Percentiles rank a stretch among this genome's conserved stretches.
Evolutionary conservation across 2,888 invertebrate genomes (phyloP).

Genomic region (Oasisia sp.): DNA sequence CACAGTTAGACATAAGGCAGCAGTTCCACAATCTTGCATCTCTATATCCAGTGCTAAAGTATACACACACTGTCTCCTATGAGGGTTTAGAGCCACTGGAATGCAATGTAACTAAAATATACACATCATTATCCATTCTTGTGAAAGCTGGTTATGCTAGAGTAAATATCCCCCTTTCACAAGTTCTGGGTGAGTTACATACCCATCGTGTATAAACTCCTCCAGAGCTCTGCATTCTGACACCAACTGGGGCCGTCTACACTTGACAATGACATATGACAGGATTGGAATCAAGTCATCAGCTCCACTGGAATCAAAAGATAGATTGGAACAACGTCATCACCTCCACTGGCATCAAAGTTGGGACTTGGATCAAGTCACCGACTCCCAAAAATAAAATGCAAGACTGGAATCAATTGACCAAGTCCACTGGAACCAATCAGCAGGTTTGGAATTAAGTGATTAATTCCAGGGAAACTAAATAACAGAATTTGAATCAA

Average conservation of each 20-base stretch:
- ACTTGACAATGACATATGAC: constrained; percentile 52
- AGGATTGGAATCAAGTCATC: constrained; percentile 62
- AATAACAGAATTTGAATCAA: too few relatives aligned
- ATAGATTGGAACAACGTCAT: constrained; percentile 51
- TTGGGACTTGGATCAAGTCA: constrained; percentile 49
- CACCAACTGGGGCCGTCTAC: constrained; percentile 53
- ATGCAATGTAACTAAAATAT: neutral
- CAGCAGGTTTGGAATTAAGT: neutral
- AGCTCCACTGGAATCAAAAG: constrained; percentile 54
- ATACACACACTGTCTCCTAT: too few relatives aligned
- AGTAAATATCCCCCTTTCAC: neutral
- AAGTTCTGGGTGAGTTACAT: constrained; percentile 20
- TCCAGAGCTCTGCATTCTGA: constrained; percentile 60
- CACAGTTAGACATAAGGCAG: too few relatives aligned
- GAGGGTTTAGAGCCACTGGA: neutral
- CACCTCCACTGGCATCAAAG: constrained; percentile 56
- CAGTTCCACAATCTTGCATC: too few relatives aligned
- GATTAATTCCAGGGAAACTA: too few relatives aligned
- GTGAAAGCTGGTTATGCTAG: neutral
- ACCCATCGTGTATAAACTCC: constrained; percentile 63
- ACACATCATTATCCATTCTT: neutral
- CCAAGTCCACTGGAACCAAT: constrained; percentile 58
- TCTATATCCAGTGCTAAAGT: too few relatives aligned
- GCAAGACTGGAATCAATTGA: constrained; percentile 49
- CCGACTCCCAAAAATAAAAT: constrained; percentile 55